Conservation (phyloP, 2,113 vertebrate genomes). For the Acrocephalus kingi region DNA sequence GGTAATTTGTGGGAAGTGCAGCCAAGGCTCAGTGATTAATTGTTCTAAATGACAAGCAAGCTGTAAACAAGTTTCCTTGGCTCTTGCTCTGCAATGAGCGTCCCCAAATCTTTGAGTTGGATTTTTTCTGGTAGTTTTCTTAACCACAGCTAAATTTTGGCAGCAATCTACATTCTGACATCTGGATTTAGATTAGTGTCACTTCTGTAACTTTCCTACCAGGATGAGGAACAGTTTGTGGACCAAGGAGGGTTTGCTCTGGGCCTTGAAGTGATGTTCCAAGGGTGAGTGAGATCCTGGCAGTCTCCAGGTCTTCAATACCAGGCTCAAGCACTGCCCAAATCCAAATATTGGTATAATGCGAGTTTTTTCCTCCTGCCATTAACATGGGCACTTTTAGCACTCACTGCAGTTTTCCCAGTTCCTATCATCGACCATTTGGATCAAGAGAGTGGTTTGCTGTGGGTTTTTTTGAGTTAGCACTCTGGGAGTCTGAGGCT, state of each 20-base stretch:
- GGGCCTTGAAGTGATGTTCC: background rate
- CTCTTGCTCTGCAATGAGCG: background rate
- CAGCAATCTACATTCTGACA: background rate
- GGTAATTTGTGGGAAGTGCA: background rate
- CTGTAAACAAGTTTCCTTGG: background rate
- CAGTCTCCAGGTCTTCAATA: background rate
- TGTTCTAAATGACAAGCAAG: background rate
- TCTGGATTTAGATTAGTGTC: background rate
- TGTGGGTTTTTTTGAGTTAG: background rate
- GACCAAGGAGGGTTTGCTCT: background rate
- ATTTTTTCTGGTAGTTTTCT: background rate
- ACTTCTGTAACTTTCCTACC: background rate
- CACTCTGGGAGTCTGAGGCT: background rate
- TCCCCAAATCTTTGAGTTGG: background rate
- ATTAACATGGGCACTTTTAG: background rate
- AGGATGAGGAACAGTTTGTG: background rate
- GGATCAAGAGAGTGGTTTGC: background rate
- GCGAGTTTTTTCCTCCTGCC: background rate
- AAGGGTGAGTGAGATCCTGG: background rate
- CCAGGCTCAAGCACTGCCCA: background rate
- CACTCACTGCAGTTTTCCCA: background rate
- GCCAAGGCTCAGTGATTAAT: conserved; percentile 16
- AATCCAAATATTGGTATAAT: accelerated
- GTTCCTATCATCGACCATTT: background rate
- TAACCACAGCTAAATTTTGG: background rate